These are phyloP conservation scores for Nothocercus nigrocapillus DNA, from an alignment of 2,113 vertebrate species.

Conservation along the genomic window DNA sequence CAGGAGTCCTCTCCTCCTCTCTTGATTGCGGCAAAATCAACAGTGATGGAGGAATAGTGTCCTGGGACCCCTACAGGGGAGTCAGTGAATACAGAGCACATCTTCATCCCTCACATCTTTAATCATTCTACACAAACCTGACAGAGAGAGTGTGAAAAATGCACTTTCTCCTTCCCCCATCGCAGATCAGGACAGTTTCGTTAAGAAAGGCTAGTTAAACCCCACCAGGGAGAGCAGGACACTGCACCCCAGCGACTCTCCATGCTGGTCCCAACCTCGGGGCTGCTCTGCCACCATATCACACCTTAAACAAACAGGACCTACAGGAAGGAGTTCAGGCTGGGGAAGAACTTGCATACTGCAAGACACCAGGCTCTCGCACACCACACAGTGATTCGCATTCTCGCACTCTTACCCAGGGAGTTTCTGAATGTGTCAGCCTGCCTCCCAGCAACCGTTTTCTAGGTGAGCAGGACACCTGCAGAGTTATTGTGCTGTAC, in stretches of 20 bases:
- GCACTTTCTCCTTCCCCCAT: not conserved
- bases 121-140: not conserved
- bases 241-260: not conserved
- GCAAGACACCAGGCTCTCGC: not conserved
- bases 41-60: not conserved
- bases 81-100: not conserved
- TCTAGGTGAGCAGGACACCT: not conserved
- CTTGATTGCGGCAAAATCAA: not conserved
- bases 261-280: not conserved
- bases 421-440: not conserved
- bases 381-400: not conserved
- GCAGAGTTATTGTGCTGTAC: not conserved
- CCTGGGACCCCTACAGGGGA: fast-evolving
- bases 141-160: not conserved
- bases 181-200: not conserved
- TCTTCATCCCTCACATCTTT: not conserved
- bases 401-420: not conserved
- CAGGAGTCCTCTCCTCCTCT: not conserved
- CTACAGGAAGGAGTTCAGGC: not conserved
- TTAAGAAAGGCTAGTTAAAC: not conserved
- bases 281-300: not conserved
- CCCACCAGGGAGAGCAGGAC: not conserved
- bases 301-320: not conserved
- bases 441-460: conserved; percentile 12
- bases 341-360: not conserved